Base-by-base conservation (phyloP, 2,888 invertebrate species). In the Therioaphis trifolii region DNA sequence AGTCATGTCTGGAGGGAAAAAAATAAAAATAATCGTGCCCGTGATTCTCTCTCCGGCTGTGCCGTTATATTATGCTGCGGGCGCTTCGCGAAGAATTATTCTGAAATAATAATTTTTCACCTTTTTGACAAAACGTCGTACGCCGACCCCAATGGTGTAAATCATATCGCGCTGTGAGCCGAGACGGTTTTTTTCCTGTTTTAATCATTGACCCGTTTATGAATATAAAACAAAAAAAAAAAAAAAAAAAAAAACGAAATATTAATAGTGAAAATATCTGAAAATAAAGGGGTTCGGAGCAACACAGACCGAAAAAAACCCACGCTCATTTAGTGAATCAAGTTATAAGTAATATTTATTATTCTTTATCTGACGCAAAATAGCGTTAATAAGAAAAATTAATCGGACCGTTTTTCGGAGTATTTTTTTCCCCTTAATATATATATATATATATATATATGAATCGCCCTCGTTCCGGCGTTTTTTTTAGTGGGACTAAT, bases 261-360 rank as follows among this genome's bases (percentile, higher is more conserved):
- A 55, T 78, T 40, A 24, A 68, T 68, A 24, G 24, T 40, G 49
- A 40, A 77, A 66, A 78, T 78, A 68, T 55, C 7, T 21, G 49
- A 21, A 69, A 71, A 71, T 80, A 58, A 69, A 61, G n/a, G 15
- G 58, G 40, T 55, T 78, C 43, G 40, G 1, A 3, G 40, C 58
- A 43, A 21, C 58, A 2, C 14, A n/a, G 63, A 29, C 21, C 2
- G n/a, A 52, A 71, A 69, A 79, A 71, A 58, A 61, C 58, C 27
- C 71, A 18, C 43, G 61, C 49, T 80, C 4, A 71, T 71, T 71
- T 29, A 35, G 71, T 71, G 29, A 80, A 72, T 49, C 9, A 24
- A 11, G 61, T 21, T 61, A 71, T 61, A 71, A 80, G 69, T 80
- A 35, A 72, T 71, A 80, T 63, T 80, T 80, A 72, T 61, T 80